Percentiles rank a stretch among this genome's conserved stretches.
Conservation (phyloP, 1,140 invertebrate species). For the Episyrphus balteatus region DNA sequence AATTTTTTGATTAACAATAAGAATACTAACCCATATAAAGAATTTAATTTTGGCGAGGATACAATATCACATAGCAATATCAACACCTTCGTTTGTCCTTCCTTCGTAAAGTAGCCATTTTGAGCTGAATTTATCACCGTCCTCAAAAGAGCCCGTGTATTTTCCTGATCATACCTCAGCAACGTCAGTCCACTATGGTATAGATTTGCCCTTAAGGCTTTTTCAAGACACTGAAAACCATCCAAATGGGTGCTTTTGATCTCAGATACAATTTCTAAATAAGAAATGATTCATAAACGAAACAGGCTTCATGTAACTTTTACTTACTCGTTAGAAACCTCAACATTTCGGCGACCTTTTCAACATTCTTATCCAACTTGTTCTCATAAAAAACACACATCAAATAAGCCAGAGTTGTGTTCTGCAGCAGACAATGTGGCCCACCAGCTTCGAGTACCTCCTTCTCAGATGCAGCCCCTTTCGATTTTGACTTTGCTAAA, state of each 20-base stretch:
- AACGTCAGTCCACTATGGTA: slow-evolving; percentile 32
- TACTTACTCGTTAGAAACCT: slow-evolving; percentile 6
- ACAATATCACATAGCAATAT: slow-evolving; percentile 38
- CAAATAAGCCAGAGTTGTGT: slow-evolving; percentile 20
- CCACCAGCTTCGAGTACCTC: slow-evolving; percentile 6
- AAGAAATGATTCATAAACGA: slow-evolving; percentile 2
- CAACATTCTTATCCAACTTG: slow-evolving; percentile 5
- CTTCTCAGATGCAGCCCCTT: slow-evolving; percentile 8
- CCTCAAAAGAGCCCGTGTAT: slow-evolving; percentile 10
- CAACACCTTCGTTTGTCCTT: slow-evolving; percentile 20
- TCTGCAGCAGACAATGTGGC: slow-evolving; percentile 21
- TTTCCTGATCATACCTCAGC: slow-evolving; percentile 17
- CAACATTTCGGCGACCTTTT: slow-evolving; percentile 1
- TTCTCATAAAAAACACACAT: slow-evolving; percentile 17
- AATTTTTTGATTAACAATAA: no score
- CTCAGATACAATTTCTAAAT: slow-evolving; percentile 2
- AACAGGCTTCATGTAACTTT: slow-evolving; percentile 27
- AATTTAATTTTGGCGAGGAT: slow-evolving; percentile 29
- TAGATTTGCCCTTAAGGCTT: slow-evolving; percentile 34
- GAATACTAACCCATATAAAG: slow-evolving; percentile 35
- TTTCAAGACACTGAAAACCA: slow-evolving; percentile 21
- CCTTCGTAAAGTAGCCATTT: slow-evolving; percentile 15
- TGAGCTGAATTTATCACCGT: slow-evolving; percentile 19
- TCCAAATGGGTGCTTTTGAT: not conserved
- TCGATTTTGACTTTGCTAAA: slow-evolving; percentile 30